Base-by-base conservation (phyloP, 2,797 vertebrate species). In the Liasis olivaceus region DNA sequence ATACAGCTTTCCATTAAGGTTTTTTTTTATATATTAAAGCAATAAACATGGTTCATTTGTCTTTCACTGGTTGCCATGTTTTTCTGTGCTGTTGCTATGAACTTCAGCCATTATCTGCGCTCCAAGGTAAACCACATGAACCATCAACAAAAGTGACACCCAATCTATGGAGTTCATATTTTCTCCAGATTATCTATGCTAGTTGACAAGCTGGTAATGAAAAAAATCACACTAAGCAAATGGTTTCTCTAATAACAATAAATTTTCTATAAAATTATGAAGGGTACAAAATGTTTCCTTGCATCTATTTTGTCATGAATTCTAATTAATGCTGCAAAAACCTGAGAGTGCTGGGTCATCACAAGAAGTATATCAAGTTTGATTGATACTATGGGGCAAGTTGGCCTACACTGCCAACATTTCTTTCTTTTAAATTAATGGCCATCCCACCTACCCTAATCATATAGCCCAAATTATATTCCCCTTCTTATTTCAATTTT, bases 221-320 rank as follows among this genome's bases (percentile, higher is more conserved):
- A 99, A 99, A 98, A 99, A 99, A 99, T 99, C 98, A 99, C 99
- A 98, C 99, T 98, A 99, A 99, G 99, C 99, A 99, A 99, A 99
- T 99, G 99, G 99, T 98, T 99, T 98, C 98, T 98, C 98, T 99
- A 99, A 99, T 99, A 99, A 99, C 98, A 99, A 99, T 99, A 99
- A 98, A 99, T 99, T 99, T 99, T 98, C 98, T 99, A 98, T 98
- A 99, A 99, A 99, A 99, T 99, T 99, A 99, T 99, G 98, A 99
- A 98, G 98, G 98, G 98, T 98, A 98, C 98, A 98, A 98, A 98
- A 98, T 64, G 98, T 98, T 99, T 99, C 98, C 99, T 99, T 98
- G 98, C 98, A 99, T 99, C 98, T 99, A 98, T 98, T 99, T 99
- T 98, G 98, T 98, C 98, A 99, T 99, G 99, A 99, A 99, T 99